Conservation (phyloP, 2,113 vertebrate species). For the Paedocypris sp. region DNA sequence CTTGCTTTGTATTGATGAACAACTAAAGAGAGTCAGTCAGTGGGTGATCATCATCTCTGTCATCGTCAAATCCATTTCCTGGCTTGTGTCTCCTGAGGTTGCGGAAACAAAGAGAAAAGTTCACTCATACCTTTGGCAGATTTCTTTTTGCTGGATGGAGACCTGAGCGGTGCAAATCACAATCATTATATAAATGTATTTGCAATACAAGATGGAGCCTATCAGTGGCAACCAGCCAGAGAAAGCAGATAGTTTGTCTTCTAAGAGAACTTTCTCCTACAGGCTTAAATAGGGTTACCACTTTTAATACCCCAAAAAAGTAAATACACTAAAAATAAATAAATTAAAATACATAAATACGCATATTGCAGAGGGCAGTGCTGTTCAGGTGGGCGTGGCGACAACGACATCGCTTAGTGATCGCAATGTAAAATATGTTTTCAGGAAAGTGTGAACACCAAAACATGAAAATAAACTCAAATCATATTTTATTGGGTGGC, state of each 20-base stretch:
- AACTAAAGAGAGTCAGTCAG: conserved; percentile 17
- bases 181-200: conserved; percentile 4
- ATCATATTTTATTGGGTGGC: too few relatives aligned
- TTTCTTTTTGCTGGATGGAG: conserved; percentile 42
- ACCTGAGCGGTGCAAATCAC: conserved; percentile 6
- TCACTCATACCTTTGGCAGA: conserved; percentile 45
- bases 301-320: too few relatives aligned
- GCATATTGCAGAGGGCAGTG: too few relatives aligned
- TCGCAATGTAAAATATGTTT: too few relatives aligned
- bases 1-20: too few relatives aligned
- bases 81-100: conserved; percentile 51
- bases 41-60: conserved; percentile 36
- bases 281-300: not conserved
- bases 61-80: conserved; percentile 55
- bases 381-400: too few relatives aligned
- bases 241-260: not conserved
- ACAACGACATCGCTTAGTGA: too few relatives aligned
- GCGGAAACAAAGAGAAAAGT: conserved; percentile 44
- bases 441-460: too few relatives aligned
- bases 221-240: not conserved
- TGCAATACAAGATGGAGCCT: conserved; percentile 3
- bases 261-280: not conserved
- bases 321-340: too few relatives aligned
- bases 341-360: too few relatives aligned
- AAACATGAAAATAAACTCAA: too few relatives aligned